A percentile compares a stretch with the other conserved stretches of the same genome.
phyloP scores from a whole-genome alignment of 2,888 invertebrate species.

The Arctia plantaginis region DNA sequence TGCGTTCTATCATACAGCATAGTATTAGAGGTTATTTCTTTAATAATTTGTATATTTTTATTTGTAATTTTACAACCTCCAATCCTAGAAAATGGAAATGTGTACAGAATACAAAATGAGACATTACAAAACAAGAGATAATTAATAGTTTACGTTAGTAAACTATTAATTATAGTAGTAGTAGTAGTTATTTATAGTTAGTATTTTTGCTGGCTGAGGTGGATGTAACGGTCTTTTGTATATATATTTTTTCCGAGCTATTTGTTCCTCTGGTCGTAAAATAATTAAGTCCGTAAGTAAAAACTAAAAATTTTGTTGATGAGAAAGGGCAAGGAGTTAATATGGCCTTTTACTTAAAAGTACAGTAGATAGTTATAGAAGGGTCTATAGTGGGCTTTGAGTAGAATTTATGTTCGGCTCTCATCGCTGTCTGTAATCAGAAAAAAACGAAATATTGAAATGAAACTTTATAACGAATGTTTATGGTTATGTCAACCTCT shows the following conservation, averaged over 20 bases:
- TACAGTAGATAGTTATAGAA: background rate
- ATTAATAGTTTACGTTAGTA: background rate
- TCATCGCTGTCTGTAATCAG: background rate
- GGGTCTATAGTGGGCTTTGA: background rate
- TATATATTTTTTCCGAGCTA: background rate
- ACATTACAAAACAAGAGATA: conserved; percentile 2
- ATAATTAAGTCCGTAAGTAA: background rate
- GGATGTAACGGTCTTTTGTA: background rate
- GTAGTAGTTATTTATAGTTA: too few relatives aligned
- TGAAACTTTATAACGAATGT: background rate
- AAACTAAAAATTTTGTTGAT: background rate
- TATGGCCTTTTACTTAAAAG: background rate
- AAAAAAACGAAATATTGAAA: too few relatives aligned
- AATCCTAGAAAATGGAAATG: conserved; percentile 33
- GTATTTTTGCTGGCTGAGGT: background rate
- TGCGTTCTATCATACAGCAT: background rate
- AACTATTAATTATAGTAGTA: too few relatives aligned
- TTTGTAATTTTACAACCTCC: conserved; percentile 5
- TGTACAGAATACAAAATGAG: conserved; percentile 33
- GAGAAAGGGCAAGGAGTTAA: background rate
- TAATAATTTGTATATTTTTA: background rate
- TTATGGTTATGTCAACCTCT: background rate
- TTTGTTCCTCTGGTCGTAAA: background rate
- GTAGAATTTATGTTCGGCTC: background rate
- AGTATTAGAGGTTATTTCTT: background rate